Evolutionary conservation across 2,888 invertebrate species (phyloP).

Genomic region (Papilio gigon): DNA sequence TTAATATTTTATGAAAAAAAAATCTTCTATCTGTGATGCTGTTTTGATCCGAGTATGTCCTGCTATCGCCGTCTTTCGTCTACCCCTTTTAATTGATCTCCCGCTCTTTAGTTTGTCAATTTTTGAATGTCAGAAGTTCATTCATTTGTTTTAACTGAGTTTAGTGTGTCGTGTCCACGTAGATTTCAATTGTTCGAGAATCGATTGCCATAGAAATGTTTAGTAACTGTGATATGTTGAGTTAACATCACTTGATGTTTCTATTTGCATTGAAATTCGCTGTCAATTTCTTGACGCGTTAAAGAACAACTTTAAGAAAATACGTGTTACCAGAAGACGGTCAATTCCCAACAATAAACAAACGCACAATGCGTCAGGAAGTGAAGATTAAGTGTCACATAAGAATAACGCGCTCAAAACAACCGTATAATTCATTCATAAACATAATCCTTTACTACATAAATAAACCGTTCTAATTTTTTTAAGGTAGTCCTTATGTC

Average conservation of each 20-base stretch:
- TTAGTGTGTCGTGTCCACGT: too few species aligned
- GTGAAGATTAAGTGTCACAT: conserved; percentile 26
- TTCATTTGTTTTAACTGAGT: too few species aligned
- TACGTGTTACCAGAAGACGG: neutral
- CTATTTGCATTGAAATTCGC: neutral
- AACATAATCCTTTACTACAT: conserved; percentile 33
- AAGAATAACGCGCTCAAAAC: conserved; percentile 25
- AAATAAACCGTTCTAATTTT: conserved; percentile 32
- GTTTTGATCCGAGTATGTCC: too few species aligned
- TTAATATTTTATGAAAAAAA: too few species aligned
- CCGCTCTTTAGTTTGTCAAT: too few species aligned
- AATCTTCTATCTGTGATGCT: too few species aligned
- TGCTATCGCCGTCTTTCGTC: too few species aligned
- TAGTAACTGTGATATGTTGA: too few species aligned
- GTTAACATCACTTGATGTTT: neutral
- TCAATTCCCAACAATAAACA: conserved; percentile 26
- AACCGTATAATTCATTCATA: conserved; percentile 36
- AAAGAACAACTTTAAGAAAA: neutral
- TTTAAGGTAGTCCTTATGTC: neutral
- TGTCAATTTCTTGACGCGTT: neutral
- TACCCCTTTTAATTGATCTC: too few species aligned
- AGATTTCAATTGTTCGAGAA: too few species aligned
- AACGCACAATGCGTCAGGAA: conserved; percentile 18
- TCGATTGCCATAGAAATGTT: too few species aligned
- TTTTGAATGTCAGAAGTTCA: too few species aligned